Conservation (phyloP, 1,140 invertebrate species). For the Aethina tumida region DNA sequence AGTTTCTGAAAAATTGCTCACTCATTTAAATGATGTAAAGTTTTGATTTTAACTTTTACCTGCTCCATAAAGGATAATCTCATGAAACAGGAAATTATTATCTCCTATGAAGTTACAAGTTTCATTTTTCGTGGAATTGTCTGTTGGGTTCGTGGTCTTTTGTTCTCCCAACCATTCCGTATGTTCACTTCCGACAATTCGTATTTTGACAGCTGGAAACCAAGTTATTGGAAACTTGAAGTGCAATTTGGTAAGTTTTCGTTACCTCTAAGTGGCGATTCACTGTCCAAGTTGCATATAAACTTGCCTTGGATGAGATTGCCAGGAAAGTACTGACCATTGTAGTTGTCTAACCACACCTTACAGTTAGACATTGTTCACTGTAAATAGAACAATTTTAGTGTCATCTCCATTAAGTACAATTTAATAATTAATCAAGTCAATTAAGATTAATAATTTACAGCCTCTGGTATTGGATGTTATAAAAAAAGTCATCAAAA, state of each 20-base stretch:
- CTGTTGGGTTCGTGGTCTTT: too few species aligned
- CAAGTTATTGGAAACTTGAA: background rate
- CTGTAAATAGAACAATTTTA: background rate
- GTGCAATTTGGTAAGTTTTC: background rate
- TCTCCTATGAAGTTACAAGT: conserved; percentile 16
- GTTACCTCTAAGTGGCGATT: conserved; percentile 15
- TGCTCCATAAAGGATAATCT: conserved; percentile 18
- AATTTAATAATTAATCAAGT: too few species aligned
- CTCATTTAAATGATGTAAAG: conserved; percentile 4
- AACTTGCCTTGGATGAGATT: conserved; percentile 15
- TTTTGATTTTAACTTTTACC: conserved; percentile 10
- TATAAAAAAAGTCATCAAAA: too few species aligned
- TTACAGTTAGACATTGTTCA: conserved; percentile 17
- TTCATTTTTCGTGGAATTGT: too few species aligned
- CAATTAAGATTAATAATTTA: too few species aligned
- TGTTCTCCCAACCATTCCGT: conserved; percentile 15
- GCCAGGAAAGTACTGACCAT: conserved; percentile 17
- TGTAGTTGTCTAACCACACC: conserved; percentile 19
- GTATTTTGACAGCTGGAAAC: conserved; percentile 15
- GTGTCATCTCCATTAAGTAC: too few species aligned
- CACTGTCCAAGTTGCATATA: conserved; percentile 13
- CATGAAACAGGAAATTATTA: conserved; percentile 11
- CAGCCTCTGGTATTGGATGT: too few species aligned
- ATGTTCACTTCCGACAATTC: conserved; percentile 12
- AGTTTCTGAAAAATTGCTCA: conserved; percentile 18